These are phyloP conservation scores for Epinotia nisella DNA, from an alignment of 2,888 invertebrate genomes.

Conservation along the genomic window DNA sequence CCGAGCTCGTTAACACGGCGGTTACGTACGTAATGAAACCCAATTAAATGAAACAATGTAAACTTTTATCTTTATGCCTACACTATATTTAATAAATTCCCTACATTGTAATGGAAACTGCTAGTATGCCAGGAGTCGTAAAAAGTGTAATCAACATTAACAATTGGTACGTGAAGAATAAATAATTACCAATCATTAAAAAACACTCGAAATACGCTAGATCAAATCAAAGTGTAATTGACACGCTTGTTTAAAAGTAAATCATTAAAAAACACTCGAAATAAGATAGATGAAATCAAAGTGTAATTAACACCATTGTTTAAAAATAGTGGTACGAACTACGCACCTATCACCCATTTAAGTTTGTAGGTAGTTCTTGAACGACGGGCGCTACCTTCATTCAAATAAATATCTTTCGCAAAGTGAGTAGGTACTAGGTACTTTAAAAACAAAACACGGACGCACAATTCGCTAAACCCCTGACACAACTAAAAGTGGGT, in stretches of 20 bases:
- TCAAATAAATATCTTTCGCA: not conserved
- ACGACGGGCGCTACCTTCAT: not conserved
- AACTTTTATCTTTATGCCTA: conserved; percentile 23
- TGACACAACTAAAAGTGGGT: conserved; percentile 28
- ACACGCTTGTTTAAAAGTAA: too few relatives aligned
- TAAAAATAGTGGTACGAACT: too few relatives aligned
- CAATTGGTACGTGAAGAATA: not conserved
- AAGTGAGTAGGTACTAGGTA: not conserved
- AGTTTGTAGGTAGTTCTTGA: too few relatives aligned
- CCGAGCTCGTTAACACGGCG: conserved; percentile 46
- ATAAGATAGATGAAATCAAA: too few relatives aligned
- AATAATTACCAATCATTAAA: not conserved
- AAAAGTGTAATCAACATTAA: conserved; percentile 14
- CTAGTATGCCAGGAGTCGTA: not conserved
- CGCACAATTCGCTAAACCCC: not conserved
- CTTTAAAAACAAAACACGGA: not conserved
- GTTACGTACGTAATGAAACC: conserved; percentile 51
- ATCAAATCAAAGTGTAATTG: not conserved
- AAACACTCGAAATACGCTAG: not conserved
- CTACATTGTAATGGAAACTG: conserved; percentile 11
- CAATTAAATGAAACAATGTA: conserved; percentile 53
- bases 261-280: too few relatives aligned
- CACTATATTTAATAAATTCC: conserved; percentile 13
- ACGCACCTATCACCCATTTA: too few relatives aligned
- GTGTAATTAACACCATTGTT: too few relatives aligned